These are phyloP conservation scores for Lithophane leautieri DNA, from an alignment of 2,888 invertebrate species.

Conservation along the genomic window DNA sequence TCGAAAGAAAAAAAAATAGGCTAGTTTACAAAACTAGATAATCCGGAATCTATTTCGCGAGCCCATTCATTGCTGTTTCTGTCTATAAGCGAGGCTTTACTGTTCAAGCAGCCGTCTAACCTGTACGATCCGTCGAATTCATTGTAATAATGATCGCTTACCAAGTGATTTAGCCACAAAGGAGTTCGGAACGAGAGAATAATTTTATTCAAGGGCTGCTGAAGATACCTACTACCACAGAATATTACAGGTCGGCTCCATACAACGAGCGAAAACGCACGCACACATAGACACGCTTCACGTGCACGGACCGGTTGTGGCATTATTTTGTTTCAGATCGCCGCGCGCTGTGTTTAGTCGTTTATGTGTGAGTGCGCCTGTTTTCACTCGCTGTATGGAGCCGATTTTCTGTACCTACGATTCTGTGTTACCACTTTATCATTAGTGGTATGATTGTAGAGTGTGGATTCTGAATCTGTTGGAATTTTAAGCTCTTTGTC, in stretches of 20 bases:
- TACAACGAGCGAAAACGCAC: not conserved
- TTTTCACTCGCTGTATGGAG: not conserved
- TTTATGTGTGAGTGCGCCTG: not conserved
- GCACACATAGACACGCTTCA: not conserved
- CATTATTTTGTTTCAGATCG: not conserved
- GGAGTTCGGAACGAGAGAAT: constrained; percentile 16
- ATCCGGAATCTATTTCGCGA: constrained; percentile 21
- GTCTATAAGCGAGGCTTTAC: not conserved
- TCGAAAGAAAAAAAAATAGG: constrained; percentile 2
- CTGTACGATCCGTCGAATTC: constrained; percentile 22
- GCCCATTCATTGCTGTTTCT: constrained; percentile 26
- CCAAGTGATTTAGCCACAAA: constrained; percentile 49
- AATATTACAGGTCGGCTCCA: not conserved
- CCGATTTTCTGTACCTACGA: constrained; percentile 5
- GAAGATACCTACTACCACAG: not conserved
- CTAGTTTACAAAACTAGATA: constrained; percentile 12
- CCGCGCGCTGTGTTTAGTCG: too few species aligned
- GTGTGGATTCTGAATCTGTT: constrained; percentile 22
- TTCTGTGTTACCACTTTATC: constrained; percentile 15
- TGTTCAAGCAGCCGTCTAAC: constrained; percentile 28
- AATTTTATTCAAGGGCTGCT: constrained; percentile 23
- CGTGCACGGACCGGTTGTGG: not conserved
- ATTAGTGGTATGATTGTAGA: constrained; percentile 25
- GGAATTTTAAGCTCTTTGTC: constrained; percentile 33
- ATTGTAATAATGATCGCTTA: constrained; percentile 30